phyloP scores from a whole-genome alignment of 1,140 invertebrate species.

The Sarcophaga bullata region DNA sequence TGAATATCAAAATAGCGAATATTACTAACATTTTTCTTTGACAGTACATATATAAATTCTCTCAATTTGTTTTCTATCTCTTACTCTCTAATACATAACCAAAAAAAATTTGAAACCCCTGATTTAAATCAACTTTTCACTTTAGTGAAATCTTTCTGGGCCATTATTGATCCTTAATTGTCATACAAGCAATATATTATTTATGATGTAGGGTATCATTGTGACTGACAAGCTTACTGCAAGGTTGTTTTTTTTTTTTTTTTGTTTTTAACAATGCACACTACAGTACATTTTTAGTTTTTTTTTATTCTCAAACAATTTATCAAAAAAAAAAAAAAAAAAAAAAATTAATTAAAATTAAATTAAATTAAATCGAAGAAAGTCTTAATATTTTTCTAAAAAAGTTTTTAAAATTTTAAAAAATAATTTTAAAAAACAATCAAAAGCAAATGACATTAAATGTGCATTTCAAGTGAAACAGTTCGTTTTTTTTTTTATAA shows the following conservation, averaged over 20 bases:
- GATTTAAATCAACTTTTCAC: too few species aligned
- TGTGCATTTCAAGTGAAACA: not conserved
- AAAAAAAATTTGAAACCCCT: too few species aligned
- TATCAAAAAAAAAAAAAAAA: not conserved
- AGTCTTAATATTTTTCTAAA: slow-evolving; percentile 11
- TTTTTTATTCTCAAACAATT: not conserved
- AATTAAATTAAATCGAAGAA: too few species aligned
- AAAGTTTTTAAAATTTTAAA: not conserved
- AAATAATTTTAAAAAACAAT: not conserved
- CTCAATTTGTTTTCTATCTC: too few species aligned
- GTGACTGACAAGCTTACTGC: not conserved
- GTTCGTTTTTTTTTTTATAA: too few species aligned
- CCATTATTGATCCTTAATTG: too few species aligned
- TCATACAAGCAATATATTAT: not conserved
- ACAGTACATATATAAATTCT: too few species aligned
- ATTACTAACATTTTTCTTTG: too few species aligned
- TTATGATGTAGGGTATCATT: not conserved
- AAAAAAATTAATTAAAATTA: not conserved
- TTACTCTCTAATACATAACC: too few species aligned
- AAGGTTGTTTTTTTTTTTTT: too few species aligned
- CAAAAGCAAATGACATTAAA: not conserved
- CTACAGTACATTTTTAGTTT: not conserved
- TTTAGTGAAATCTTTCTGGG: too few species aligned
- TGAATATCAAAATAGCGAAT: too few species aligned
- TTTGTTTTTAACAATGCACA: not conserved